Percentiles rank a stretch among this genome's conserved stretches.
Evolutionary conservation across 2,797 vertebrate species (phyloP).

Genomic region (Diplodus puntazzo): DNA sequence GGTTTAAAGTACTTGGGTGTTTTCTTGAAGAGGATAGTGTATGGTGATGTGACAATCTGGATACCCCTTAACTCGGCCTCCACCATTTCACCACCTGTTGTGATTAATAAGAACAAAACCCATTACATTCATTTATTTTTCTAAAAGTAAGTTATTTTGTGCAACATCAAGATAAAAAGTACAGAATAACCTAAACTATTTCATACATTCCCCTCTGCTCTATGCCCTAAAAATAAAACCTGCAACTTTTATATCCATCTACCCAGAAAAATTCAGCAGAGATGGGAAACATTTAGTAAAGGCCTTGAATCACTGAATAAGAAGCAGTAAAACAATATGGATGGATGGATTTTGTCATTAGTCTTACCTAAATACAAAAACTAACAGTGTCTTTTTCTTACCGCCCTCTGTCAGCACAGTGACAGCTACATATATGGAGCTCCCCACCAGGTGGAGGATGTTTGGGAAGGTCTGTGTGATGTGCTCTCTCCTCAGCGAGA

Average conservation of each 20-base stretch:
- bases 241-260: no score
- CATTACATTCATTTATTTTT: background rate
- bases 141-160: no score
- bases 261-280: no score
- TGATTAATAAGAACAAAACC: background rate
- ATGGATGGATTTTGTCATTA: no score
- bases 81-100: constrained; percentile 17
- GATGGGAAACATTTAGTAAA: no score
- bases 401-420: background rate
- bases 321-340: no score
- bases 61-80: background rate
- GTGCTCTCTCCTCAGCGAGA: background rate
- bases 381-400: background rate
- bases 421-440: background rate
- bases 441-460: background rate
- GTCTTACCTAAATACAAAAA: background rate
- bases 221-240: no score
- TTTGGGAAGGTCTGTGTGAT: background rate
- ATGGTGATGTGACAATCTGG: constrained; percentile 17
- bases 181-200: no score
- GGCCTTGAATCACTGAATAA: background rate
- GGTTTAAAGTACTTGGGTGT: constrained; percentile 7
- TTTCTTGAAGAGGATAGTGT: constrained; percentile 4
- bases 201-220: background rate
- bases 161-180: no score